Percentiles rank a stretch among this genome's conserved stretches.
These are phyloP conservation scores for Erinaceus europaeus DNA, from an alignment of 2,113 vertebrate species.

Conservation along the genomic window DNA sequence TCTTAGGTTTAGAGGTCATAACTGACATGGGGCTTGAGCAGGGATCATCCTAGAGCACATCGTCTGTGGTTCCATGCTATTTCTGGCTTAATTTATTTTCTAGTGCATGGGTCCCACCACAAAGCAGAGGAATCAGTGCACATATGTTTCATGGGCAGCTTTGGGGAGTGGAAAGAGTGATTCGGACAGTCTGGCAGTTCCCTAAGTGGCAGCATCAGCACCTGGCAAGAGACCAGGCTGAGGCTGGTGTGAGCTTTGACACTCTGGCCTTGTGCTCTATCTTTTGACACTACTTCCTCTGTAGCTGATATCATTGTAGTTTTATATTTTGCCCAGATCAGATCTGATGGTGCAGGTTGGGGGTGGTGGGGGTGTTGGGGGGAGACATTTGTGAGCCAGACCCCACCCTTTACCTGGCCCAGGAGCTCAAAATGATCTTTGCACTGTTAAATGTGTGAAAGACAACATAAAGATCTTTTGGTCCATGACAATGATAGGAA, in stretches of 20 bases:
- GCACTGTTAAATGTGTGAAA: not conserved
- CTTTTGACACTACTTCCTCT: conserved; percentile 10
- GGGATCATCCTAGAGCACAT: too few species aligned
- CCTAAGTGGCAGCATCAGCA: not conserved
- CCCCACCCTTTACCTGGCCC: not conserved
- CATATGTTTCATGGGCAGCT: not conserved
- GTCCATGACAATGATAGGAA: not conserved
- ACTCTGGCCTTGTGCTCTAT: not conserved
- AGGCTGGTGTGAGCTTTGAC: not conserved
- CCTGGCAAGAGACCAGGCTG: not conserved
- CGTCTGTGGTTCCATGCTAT: too few species aligned
- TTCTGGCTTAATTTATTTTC: not conserved
- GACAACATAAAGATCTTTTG: not conserved
- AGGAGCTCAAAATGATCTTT: not conserved
- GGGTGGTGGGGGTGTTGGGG: not conserved
- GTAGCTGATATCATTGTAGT: not conserved
- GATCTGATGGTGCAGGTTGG: too few species aligned
- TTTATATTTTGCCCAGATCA: not conserved
- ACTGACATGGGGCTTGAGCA: not conserved
- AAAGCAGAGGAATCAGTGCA: not conserved
- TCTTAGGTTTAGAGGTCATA: not conserved
- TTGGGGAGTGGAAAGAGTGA: not conserved
- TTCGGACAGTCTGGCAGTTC: not conserved
- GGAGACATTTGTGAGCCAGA: too few species aligned
- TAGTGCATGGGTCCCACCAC: not conserved